Base-by-base conservation (phyloP, 2,113 vertebrate species). In the Rhizomys pruinosus region DNA sequence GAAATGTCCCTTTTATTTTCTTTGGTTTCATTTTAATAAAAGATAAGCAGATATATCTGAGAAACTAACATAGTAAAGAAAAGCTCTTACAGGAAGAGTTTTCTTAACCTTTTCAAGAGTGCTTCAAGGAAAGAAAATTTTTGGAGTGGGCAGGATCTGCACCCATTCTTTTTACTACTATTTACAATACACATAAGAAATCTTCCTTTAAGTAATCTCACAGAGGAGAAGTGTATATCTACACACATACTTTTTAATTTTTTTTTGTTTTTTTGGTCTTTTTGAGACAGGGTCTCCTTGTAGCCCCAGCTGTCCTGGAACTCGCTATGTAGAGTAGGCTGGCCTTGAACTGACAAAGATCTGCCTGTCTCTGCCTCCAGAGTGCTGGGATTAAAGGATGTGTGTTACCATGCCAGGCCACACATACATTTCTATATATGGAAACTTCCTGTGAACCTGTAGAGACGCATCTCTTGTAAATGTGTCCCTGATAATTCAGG, bases 61-160 rank as follows among this genome's bases (percentile, higher is more conserved):
- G 55, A 90, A 88, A 88, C 74, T 25, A 74, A 68, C 64, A 74
- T n/a, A 69, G n/a, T n/a, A n/a, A 89, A 87, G 17, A 88, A 42
- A 86, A 55, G 25, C 23, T 23, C 7, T 10, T 27, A 68, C 16
- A 27, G 32, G 85, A 79, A 79, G 52, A 19, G 19, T 84, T 90
- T 61, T 76, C 34, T 55, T n/a, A 29, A 4, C n/a, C 4, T 79
- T 91, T 90, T 61, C 23, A 88, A 44, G 72, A 52, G 37, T 44
- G 42, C 64, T 77, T 11, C 37, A 90, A 85, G 52, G 63, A 84
- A 86, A 25, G 17, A 16, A 76, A 76, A 17, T 77, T 73, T 42
- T 32, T 44, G 42, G 57, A 44, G 29, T 32, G 68, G 81, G 55
- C 22, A 52, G 85, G 39, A 64, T 80, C 1, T 1, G 44, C 63